phyloP scores from a whole-genome alignment of 2,797 vertebrate species.

The Leptodactylus fallax region DNA sequence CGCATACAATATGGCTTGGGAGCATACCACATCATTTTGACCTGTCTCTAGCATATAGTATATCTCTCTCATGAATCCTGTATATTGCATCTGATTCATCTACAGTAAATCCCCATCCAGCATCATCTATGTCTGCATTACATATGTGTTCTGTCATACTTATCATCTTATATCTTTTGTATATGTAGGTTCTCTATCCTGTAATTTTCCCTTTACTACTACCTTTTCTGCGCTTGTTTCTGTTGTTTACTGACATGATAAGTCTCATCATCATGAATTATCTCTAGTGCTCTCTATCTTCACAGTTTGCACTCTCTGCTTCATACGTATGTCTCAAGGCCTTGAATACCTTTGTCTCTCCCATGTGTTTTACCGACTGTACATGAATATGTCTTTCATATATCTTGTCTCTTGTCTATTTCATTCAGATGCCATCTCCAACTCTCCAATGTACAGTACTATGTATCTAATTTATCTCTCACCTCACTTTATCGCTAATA shows the following conservation, averaged over 20 bases:
- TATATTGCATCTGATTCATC: neutral
- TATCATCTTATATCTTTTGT: neutral
- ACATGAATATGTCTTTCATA: neutral
- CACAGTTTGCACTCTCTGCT: neutral
- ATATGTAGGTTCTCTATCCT: neutral
- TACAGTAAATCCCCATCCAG: neutral
- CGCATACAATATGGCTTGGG: too few relatives aligned
- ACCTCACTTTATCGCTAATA: neutral
- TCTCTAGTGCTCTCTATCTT: neutral
- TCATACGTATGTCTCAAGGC: neutral
- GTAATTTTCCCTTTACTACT: neutral
- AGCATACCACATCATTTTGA: too few relatives aligned
- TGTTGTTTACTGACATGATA: too few relatives aligned
- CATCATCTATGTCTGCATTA: neutral
- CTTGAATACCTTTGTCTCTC: neutral
- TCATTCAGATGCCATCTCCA: neutral
- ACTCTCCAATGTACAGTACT: neutral
- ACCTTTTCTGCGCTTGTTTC: neutral
- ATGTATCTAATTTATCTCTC: neutral
- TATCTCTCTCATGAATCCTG: neutral
- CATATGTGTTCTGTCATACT: neutral
- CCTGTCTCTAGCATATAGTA: neutral
- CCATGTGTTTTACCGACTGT: neutral
- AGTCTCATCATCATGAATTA: too few relatives aligned
- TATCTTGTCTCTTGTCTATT: neutral